Percentiles rank a stretch among this genome's conserved stretches.
phyloP scores from a whole-genome alignment of 30 jellyfish, hydroid and myxozoan species.

The Morbakka virulenta region DNA sequence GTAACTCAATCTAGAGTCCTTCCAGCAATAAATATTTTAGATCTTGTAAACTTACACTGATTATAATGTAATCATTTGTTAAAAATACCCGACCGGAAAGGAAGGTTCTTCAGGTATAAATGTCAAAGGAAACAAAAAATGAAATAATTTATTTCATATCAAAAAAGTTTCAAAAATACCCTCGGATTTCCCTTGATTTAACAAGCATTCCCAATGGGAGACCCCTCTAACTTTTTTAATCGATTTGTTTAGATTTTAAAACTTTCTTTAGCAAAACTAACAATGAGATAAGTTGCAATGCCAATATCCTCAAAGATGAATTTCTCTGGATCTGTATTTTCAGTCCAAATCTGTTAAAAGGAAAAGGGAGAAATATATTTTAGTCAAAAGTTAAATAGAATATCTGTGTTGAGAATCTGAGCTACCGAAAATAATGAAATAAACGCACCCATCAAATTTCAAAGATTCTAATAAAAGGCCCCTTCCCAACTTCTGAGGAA shows the following conservation, averaged over 20 bases:
- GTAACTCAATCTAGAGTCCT: too few species aligned
- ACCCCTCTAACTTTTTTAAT: not conserved
- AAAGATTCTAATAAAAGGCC: not conserved
- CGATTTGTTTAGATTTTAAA: not conserved
- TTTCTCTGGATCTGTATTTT: slow-evolving; percentile 92
- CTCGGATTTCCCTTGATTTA: not conserved
- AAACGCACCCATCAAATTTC: not conserved
- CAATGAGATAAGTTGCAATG: slow-evolving; percentile 89
- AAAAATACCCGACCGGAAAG: too few species aligned
- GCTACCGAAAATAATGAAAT: not conserved
- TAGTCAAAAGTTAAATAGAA: not conserved
- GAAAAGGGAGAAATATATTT: not conserved
- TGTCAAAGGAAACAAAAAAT: not conserved
- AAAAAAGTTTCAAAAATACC: too few species aligned
- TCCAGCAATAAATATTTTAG: too few species aligned
- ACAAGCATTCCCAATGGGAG: not conserved
- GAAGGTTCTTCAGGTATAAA: too few species aligned
- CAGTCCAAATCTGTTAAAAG: slow-evolving; percentile 85
- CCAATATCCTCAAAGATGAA: slow-evolving; percentile 93
- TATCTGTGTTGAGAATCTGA: not conserved
- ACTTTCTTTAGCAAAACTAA: too few species aligned
- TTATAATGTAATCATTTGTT: too few species aligned
- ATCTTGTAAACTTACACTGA: too few species aligned
- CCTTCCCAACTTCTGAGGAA: too few species aligned
- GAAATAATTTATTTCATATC: not conserved